A percentile compares a stretch with the other conserved stretches of the same genome.
phyloP scores from a whole-genome alignment of 1,140 invertebrate genomes.

The Bombus polaris region DNA sequence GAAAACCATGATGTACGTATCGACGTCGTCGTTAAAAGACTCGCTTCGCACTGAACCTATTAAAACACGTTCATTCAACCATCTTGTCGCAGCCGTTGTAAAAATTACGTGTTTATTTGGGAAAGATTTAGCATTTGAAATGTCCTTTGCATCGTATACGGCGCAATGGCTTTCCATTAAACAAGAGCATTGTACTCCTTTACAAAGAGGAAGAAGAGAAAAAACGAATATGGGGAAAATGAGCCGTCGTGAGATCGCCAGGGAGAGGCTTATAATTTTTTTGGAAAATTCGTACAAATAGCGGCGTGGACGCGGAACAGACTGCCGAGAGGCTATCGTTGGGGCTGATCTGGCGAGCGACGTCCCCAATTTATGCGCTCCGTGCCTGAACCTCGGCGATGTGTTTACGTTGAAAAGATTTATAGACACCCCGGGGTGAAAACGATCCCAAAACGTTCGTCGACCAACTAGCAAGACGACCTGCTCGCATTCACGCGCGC shows the following conservation, averaged over 20 bases:
- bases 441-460: conserved; percentile 63
- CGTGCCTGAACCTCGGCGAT: conserved; percentile 53
- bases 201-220: neutral
- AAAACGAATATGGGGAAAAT: neutral
- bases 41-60: no score
- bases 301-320: conserved; percentile 55
- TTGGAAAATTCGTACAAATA: conserved; percentile 58
- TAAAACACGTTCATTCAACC: no score
- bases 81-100: no score
- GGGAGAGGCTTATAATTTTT: conserved; percentile 47
- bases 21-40: no score
- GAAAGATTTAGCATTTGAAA: no score
- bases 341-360: conserved; percentile 63
- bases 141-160: no score
- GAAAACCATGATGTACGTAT: no score
- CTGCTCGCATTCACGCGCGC: neutral
- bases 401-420: conserved; percentile 65
- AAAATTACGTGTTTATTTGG: no score
- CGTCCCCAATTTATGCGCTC: conserved; percentile 73
- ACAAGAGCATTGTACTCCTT: no score
- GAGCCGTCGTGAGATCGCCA: neutral
- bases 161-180: no score
- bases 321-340: conserved; percentile 73
- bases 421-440: conserved; percentile 62
- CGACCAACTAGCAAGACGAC: conserved; percentile 55